A percentile compares a stretch with the other conserved stretches of the same genome.
Evolutionary conservation across 2,113 vertebrate genomes (phyloP).

Genomic region (Isichthys henryi): DNA sequence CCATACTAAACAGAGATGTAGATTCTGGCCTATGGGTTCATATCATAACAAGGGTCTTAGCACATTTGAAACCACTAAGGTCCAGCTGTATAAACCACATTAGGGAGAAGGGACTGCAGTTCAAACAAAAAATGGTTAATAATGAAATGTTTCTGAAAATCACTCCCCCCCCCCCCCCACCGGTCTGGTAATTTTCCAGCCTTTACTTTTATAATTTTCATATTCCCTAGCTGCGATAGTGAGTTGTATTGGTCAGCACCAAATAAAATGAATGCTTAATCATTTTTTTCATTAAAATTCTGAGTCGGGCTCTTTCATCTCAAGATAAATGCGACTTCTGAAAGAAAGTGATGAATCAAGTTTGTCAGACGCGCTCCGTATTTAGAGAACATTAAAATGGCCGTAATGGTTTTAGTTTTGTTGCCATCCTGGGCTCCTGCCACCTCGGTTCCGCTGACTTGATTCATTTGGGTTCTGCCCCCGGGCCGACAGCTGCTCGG

Average conservation of each 20-base stretch:
- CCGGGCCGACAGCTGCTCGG: neutral
- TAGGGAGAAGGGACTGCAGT: neutral
- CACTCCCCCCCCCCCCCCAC: neutral
- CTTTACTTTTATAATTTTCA: neutral
- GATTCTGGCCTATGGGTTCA: neutral
- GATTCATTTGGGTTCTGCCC: neutral
- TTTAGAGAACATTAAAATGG: neutral
- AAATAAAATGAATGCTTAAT: constrained; percentile 12
- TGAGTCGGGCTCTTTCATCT: neutral
- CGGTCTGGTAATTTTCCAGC: neutral
- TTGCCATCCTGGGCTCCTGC: neutral
- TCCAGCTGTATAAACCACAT: neutral
- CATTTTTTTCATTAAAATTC: neutral
- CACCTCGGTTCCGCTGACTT: neutral
- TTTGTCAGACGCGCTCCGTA: neutral
- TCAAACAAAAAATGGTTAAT: neutral
- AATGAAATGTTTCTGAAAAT: neutral
- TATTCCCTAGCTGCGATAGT: neutral
- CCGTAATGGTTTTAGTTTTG: neutral
- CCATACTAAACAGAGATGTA: neutral
- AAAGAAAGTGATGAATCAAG: neutral
- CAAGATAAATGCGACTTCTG: neutral
- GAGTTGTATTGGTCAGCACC: neutral
- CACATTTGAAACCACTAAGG: neutral
- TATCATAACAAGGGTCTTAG: neutral